phyloP scores from a whole-genome alignment of 2,888 invertebrate genomes.

The Agrotis segetum region DNA sequence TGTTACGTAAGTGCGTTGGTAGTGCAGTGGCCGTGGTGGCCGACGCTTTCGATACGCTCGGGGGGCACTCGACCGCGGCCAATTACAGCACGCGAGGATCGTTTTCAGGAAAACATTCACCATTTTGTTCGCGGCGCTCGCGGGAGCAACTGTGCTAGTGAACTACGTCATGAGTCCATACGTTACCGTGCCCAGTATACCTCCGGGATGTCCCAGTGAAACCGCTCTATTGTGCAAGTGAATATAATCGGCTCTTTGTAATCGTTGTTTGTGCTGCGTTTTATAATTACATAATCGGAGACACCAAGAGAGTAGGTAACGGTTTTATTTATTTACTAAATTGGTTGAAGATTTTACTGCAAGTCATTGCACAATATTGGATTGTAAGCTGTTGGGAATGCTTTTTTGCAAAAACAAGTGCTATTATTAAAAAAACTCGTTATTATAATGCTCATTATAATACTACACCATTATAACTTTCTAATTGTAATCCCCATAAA shows the following conservation, averaged over 20 bases:
- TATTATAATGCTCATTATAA: too few species aligned
- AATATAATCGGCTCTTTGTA: conserved; percentile 62
- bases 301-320: conserved; percentile 66
- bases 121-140: conserved; percentile 85
- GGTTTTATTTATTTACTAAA: conserved; percentile 55
- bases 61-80: conserved; percentile 84
- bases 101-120: conserved; percentile 89
- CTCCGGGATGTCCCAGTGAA: conserved; percentile 72
- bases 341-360: conserved; percentile 21
- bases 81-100: conserved; percentile 85
- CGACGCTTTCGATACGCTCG: conserved; percentile 82
- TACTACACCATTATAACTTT: too few species aligned
- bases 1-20: conserved; percentile 87
- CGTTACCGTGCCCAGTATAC: conserved; percentile 66
- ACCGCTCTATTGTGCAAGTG: conserved; percentile 80
- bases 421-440: not conserved
- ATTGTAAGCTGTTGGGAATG: not conserved
- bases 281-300: conserved; percentile 67
- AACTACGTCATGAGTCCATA: conserved; percentile 73
- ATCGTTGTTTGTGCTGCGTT: conserved; percentile 70
- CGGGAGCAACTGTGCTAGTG: conserved; percentile 76
- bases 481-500: not conserved
- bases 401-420: not conserved
- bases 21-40: conserved; percentile 84
- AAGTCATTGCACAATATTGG: conserved; percentile 25